Percentiles rank a stretch among this genome's conserved stretches.
Conservation (phyloP, 2,113 vertebrate species). For the Clarias gariepinus region DNA sequence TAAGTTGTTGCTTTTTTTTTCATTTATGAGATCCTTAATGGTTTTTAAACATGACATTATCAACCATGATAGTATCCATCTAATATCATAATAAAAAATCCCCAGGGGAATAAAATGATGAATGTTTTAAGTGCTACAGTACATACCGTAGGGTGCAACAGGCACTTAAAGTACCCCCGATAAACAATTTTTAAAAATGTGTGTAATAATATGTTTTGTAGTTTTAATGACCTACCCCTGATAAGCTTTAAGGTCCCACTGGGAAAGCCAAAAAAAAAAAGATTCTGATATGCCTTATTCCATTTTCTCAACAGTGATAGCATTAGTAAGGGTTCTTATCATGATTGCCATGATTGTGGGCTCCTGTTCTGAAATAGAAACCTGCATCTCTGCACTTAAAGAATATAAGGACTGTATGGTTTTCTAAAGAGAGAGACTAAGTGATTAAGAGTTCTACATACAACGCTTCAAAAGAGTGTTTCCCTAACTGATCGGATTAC, state of each 20-base stretch:
- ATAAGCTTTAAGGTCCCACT: neutral
- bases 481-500: neutral
- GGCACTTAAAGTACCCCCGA: neutral
- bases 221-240: neutral
- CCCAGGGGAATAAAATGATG: neutral
- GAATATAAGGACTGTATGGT: neutral
- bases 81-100: neutral
- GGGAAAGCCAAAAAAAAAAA: neutral
- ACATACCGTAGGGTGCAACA: neutral
- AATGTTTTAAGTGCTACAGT: neutral
- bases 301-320: neutral
- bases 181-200: neutral
- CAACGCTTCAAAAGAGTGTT: neutral
- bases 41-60: neutral
- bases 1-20: too few species aligned
- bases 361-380: too few species aligned
- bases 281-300: neutral
- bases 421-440: neutral
- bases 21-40: neutral
- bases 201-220: neutral
- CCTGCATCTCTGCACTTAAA: neutral
- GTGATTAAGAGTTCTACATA: neutral
- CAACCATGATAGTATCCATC: neutral
- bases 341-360: too few species aligned
- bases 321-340: neutral